Base-by-base conservation (phyloP, 2,113 vertebrate species). In the Mormoops blainvillei region DNA sequence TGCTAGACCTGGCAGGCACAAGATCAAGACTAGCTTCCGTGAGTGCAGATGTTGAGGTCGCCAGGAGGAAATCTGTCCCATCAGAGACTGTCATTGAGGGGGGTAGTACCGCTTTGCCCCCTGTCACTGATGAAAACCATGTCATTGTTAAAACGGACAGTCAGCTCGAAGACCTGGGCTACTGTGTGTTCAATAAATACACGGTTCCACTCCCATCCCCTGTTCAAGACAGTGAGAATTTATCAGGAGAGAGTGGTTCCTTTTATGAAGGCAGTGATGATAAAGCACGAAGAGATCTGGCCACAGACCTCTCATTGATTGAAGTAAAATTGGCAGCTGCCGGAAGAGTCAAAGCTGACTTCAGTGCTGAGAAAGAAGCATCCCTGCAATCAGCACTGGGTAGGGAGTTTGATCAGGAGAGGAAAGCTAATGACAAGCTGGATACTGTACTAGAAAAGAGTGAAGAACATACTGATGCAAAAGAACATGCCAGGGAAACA, bases 171-270 rank as follows among this genome's bases (percentile, higher is more conserved):
- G 99, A 99, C 87, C 98, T 99, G 97, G 99, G 99, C 78, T 99
- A 99, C 96, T 99, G 99, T 98, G 99, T 99, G 95, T 99, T 99
- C 96, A 99, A 99, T 97, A 99, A 99, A 97, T 99, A 99, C 98
- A 99, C 99, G 9, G 99, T 99, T 22, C 99, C 99, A 3, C 99
- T 99, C 92, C 99, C 99, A 10, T 99, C 99, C 38, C 99, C 99
- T 85, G 99, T 99, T 65, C 99, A 99, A 95, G 99, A 99, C 97
- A 99, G 98, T 96, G 99, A 99, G 92, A 98, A 98, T 96, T 89
- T 99, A 84, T 95, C 97, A 0, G 98, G 98, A 3, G 98, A 99
- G 77, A 98, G 98, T 89, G 98, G 98, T 24, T 98, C 98, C 11
- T 99, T 99, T 97, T 98, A 99, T 0, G 98, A 99, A 98, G 97